Evolutionary conservation across 2,113 vertebrate species (phyloP), one percentile per base, ranked within the genome.

Genomic region (Lanius collurio): DNA sequence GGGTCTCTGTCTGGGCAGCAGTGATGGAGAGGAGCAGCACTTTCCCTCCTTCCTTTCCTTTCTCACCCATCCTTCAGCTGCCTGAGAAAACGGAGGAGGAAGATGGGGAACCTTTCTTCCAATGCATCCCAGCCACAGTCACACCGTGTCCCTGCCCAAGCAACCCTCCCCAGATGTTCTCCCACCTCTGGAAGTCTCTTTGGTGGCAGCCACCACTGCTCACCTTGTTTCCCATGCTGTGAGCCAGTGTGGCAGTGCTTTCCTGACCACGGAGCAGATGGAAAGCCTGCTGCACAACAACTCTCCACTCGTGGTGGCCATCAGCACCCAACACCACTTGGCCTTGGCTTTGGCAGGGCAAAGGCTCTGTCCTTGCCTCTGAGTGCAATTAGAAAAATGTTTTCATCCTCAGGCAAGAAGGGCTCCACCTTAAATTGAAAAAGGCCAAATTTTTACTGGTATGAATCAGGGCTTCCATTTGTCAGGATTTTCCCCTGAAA

Each of bases 401-500:
- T 95, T 95, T 92, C 56, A 71, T 86, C 83, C 75, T 93, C 73
- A 49, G 31, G 78, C 71, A 37, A 90, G 44, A 92, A 94, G 41
- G 55, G 80, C 89, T 95, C 95, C 94, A 95, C 96, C 95, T 97
- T 96, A 93, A 95, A 90, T 60, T 95, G 42, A 86, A 90, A 86
- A 93, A 92, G 76, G 76, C 63, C 90, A 80, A 39, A 90, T 96
- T 93, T 96, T 96, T 96, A 71, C 79, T 96, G 75, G 64, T 97
- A 96, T 97, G 95, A 96, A 94, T 96, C 94, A 95, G 90, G 93
- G 52, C 93, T 95, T 95, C 94, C 84, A 95, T 91, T 95, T 95
- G 96, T 95, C 92, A 95, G 93, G 83, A 94, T 97, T 95, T 97
- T 94, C 80, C 95, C 59, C 83, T 90, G 89, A 87, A 97, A 94